Conservation (phyloP, 2,888 invertebrate genomes). For the Glaucopsyche alexis region DNA sequence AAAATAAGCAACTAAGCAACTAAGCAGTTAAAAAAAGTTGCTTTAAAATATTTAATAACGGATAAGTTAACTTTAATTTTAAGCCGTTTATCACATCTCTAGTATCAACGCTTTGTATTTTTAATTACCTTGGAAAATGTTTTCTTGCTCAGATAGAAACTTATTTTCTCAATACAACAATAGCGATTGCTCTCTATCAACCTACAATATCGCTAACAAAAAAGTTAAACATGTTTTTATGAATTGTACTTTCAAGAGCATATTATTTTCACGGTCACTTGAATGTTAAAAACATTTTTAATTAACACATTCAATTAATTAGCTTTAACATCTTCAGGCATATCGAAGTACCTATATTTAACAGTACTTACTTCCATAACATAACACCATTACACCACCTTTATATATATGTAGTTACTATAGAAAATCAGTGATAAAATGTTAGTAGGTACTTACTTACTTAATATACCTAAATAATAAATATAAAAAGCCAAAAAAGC, state of each 20-base stretch:
- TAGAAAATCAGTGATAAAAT: no score
- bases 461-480: no score
- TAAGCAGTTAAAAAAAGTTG: no score
- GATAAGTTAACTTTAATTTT: no score
- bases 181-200: slow-evolving; percentile 33
- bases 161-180: slow-evolving; percentile 41
- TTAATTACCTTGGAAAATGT: slow-evolving; percentile 26
- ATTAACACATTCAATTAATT: neutral
- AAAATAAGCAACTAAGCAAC: no score
- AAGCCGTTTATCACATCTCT: neutral
- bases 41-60: no score
- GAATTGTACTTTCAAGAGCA: slow-evolving; percentile 8
- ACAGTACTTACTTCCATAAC: no score
- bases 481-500: neutral
- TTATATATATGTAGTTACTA: no score
- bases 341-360: neutral
- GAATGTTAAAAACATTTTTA: neutral
- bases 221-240: slow-evolving; percentile 11
- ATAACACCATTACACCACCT: no score
- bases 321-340: neutral
- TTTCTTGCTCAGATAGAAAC: slow-evolving; percentile 47
- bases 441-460: no score
- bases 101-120: neutral
- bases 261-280: neutral
- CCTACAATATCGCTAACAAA: neutral